These are phyloP conservation scores for Sminthopsis crassicaudata DNA, from an alignment of 2,113 vertebrate species.

Conservation along the genomic window DNA sequence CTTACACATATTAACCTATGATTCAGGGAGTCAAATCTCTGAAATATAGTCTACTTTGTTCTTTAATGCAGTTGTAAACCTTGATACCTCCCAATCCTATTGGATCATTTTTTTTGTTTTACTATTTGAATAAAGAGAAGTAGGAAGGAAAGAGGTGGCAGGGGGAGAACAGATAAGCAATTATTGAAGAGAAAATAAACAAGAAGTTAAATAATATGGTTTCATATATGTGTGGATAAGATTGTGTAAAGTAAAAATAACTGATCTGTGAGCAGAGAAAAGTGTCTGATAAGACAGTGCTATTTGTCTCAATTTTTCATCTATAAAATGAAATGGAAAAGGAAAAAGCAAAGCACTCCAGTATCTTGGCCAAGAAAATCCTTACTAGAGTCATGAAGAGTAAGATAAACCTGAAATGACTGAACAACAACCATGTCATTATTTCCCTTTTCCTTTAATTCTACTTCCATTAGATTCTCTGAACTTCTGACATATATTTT, in stretches of 20 bases:
- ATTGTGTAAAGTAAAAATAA: background rate
- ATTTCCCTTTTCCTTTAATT: no score
- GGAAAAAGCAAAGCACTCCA: no score
- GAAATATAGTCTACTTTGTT: background rate
- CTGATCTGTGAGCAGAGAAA: background rate
- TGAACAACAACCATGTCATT: no score
- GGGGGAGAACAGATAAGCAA: background rate
- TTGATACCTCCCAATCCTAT: background rate
- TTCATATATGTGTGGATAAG: background rate
- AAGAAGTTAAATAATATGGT: background rate
- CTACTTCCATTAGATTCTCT: no score
- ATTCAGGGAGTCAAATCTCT: background rate
- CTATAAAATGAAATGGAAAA: no score
- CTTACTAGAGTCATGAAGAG: no score
- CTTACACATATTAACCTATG: background rate
- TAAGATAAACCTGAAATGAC: no score
- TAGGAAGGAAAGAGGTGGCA: fast-evolving
- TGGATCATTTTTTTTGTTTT: background rate
- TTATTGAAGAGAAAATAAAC: background rate
- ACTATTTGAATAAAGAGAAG: background rate
- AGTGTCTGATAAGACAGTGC: no score
- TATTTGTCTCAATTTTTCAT: no score
- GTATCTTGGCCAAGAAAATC: no score
- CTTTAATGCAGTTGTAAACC: background rate
- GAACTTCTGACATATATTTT: background rate